A percentile compares a stretch with the other conserved stretches of the same genome.
Evolutionary conservation across 2,797 vertebrate genomes (phyloP).

Genomic region (Spea hammondii): DNA sequence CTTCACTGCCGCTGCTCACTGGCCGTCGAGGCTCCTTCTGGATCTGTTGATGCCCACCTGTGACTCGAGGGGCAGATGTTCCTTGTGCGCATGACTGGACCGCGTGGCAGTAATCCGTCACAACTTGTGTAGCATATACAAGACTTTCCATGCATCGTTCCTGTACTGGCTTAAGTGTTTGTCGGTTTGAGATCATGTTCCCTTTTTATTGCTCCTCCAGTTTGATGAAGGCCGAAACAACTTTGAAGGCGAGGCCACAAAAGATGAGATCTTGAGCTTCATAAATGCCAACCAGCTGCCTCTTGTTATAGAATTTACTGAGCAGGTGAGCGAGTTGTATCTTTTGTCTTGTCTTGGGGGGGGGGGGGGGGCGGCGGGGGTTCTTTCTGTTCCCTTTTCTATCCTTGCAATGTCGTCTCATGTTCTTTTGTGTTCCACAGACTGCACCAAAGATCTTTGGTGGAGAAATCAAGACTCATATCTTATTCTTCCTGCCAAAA

Average conservation of each 20-base stretch:
- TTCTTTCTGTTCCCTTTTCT: neutral
- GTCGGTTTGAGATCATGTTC: neutral
- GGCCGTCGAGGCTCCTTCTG: neutral
- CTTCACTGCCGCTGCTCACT: neutral
- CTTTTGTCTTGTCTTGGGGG: neutral
- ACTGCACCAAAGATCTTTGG: conserved; percentile 98
- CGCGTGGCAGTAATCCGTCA: neutral
- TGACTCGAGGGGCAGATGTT: neutral
- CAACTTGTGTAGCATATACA: neutral
- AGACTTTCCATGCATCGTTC: neutral
- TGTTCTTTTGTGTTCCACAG: conserved; percentile 62
- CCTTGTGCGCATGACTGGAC: no score
- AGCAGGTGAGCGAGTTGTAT: conserved; percentile 78
- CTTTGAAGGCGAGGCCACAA: conserved; percentile 87
- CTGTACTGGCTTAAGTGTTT: neutral
- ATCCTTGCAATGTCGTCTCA: neutral
- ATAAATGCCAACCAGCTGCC: conserved; percentile 93
- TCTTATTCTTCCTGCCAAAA: conserved; percentile 93
- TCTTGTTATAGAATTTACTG: conserved; percentile 96
- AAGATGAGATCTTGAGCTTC: conserved; percentile 83
- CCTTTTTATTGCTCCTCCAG: conserved; percentile 61
- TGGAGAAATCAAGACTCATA: conserved; percentile 98
- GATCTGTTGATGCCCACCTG: neutral
- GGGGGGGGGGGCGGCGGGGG: no score
- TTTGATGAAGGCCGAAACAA: conserved; percentile 95